A percentile compares a stretch with the other conserved stretches of the same genome.
These are phyloP conservation scores for Pomacea maculata DNA, from an alignment of 1,140 invertebrate genomes.

Conservation along the genomic window DNA sequence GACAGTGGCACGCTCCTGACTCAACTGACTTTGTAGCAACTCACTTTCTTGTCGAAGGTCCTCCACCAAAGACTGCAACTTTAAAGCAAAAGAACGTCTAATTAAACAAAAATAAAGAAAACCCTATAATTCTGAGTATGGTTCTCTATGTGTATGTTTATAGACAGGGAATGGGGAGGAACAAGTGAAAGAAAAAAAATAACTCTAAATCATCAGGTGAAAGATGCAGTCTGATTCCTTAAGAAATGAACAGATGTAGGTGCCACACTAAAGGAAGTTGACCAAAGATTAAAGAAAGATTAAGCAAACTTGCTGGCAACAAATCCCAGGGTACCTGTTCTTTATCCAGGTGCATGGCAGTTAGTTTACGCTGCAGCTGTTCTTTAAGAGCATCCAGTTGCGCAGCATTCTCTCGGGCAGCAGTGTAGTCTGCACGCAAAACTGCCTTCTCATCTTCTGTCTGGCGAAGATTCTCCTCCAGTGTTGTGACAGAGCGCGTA, in stretches of 20 bases:
- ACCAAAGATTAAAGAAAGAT: too few relatives aligned
- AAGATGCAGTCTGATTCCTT: too few relatives aligned
- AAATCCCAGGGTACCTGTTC: constrained; percentile 54
- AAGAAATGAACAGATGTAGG: too few relatives aligned
- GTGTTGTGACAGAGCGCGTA: constrained; percentile 55
- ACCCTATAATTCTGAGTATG: not conserved
- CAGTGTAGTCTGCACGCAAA: constrained; percentile 58
- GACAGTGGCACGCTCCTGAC: constrained; percentile 48
- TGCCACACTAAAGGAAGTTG: too few relatives aligned
- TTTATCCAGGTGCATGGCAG: constrained; percentile 58
- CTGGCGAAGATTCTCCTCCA: constrained; percentile 59
- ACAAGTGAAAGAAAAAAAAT: too few relatives aligned
- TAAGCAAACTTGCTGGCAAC: too few relatives aligned
- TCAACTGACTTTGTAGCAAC: constrained; percentile 55
- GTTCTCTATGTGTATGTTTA: too few relatives aligned
- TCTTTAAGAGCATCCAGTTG: constrained; percentile 63
- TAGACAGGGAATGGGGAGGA: too few relatives aligned
- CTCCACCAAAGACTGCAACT: constrained; percentile 56
- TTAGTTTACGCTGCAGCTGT: constrained; percentile 58
- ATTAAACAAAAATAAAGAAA: not conserved
- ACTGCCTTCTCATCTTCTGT: constrained; percentile 62
- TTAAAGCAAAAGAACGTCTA: constrained; percentile 6
- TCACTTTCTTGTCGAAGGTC: constrained; percentile 61
- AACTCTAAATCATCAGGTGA: not conserved
- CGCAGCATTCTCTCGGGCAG: constrained; percentile 61